Conservation (phyloP, 2,888 invertebrate genomes). For the Entomobrya proxima region DNA sequence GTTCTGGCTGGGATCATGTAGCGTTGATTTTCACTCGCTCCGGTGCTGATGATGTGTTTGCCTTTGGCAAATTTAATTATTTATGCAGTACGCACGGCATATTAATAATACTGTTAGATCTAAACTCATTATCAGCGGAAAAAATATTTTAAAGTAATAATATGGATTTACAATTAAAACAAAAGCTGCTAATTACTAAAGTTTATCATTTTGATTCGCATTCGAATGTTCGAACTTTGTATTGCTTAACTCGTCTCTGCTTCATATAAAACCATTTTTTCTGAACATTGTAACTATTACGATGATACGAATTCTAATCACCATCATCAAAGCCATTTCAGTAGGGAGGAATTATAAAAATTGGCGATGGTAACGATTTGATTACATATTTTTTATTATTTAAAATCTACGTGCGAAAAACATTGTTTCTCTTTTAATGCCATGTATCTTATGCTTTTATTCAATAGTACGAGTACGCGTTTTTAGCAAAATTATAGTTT, state of each 20-base stretch:
- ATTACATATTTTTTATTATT: neutral
- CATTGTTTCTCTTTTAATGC: neutral
- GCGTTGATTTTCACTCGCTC: neutral
- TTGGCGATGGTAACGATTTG: neutral
- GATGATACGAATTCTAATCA: neutral
- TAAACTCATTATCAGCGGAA: neutral
- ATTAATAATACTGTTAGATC: neutral
- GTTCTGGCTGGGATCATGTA: too few relatives aligned
- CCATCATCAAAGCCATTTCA: neutral
- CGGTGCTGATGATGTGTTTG: neutral
- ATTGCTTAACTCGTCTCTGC: neutral
- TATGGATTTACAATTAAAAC: conserved; percentile 42
- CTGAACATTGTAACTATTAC: too few relatives aligned
- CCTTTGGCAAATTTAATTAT: conserved; percentile 50
- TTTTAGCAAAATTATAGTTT: too few relatives aligned
- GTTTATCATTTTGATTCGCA: neutral
- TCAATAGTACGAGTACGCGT: neutral
- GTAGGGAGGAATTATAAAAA: neutral
- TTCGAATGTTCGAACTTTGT: neutral
- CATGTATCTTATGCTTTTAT: neutral
- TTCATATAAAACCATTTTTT: neutral
- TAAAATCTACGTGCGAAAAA: neutral
- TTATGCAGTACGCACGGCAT: conserved; percentile 41
- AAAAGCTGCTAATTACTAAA: neutral
- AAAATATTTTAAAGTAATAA: neutral